These are phyloP conservation scores for Tachystola acroxantha DNA, from an alignment of 2,888 invertebrate genomes.

Conservation along the genomic window DNA sequence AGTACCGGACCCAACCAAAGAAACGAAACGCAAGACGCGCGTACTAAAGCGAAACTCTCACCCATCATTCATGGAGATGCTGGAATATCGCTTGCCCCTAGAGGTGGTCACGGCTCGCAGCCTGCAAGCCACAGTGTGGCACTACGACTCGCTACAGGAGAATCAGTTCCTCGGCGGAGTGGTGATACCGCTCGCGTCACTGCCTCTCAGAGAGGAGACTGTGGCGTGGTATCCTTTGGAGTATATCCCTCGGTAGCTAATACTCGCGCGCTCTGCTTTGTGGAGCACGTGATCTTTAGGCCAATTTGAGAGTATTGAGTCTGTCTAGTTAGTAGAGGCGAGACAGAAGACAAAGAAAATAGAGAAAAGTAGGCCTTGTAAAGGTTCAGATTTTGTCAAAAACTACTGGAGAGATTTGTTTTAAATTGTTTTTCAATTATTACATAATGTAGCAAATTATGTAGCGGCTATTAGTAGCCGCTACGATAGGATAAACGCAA, in stretches of 20 bases:
- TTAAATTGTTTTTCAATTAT: too few relatives aligned
- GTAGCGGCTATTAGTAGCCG: too few relatives aligned
- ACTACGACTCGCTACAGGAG: constrained; percentile 94
- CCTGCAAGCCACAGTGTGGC: constrained; percentile 97
- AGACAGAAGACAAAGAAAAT: too few relatives aligned
- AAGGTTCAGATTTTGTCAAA: too few relatives aligned
- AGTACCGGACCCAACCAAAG: constrained; percentile 93
- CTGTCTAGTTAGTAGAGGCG: too few relatives aligned
- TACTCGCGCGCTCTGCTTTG: constrained; percentile 49
- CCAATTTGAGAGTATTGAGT: background rate
- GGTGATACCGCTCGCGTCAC: constrained; percentile 84
- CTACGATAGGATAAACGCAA: too few relatives aligned
- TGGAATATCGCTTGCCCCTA: constrained; percentile 92
- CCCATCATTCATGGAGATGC: constrained; percentile 98
- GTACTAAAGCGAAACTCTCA: constrained; percentile 94
- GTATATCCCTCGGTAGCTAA: constrained; percentile 70
- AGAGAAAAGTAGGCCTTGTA: too few relatives aligned
- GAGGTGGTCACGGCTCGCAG: constrained; percentile 86
- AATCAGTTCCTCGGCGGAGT: constrained; percentile 97
- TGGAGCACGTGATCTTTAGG: constrained; percentile 32
- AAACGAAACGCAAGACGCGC: constrained; percentile 97
- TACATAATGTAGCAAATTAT: too few relatives aligned
- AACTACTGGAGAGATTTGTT: too few relatives aligned
- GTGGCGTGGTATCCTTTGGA: constrained; percentile 91
- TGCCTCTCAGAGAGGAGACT: constrained; percentile 87